Evolutionary conservation across 2,113 vertebrate species (phyloP).

Genomic region (Peromyscus polionotus): DNA sequence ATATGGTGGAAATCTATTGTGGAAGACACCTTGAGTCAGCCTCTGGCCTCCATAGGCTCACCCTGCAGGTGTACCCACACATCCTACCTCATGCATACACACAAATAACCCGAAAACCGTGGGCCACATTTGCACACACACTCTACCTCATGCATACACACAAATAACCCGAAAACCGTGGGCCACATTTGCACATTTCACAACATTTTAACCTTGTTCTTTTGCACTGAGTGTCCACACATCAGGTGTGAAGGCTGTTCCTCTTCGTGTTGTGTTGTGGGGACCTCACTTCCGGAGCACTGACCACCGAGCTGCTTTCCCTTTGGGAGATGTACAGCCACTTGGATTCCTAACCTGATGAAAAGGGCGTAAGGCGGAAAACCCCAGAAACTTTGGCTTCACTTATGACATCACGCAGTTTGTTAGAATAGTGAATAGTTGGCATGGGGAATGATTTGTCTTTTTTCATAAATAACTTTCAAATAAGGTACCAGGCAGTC

Average conservation of each 20-base stretch:
- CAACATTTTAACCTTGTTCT: not conserved
- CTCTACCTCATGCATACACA: not conserved
- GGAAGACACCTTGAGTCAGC: not conserved
- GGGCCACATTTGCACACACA: not conserved
- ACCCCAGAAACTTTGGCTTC: conserved; percentile 26
- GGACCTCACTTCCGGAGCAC: not conserved
- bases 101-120: not conserved
- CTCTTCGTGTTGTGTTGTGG: not conserved
- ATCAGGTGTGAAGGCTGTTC: not conserved
- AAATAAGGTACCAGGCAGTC: conserved; percentile 15
- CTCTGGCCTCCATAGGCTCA: not conserved
- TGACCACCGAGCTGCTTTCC: not conserved
- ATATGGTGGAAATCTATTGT: too few relatives aligned
- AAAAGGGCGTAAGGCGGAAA: conserved; percentile 34
- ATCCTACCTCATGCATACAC: not conserved
- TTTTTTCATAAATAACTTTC: conserved; percentile 54
- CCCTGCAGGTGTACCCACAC: not conserved
- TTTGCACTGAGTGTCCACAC: not conserved
- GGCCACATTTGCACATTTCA: not conserved
- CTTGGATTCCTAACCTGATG: conserved; percentile 6
- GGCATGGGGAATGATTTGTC: conserved; percentile 20
- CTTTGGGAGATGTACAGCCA: not conserved
- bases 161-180: not conserved
- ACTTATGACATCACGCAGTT: conserved; percentile 20
- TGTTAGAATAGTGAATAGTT: conserved; percentile 56